A percentile compares a stretch with the other conserved stretches of the same genome.
phyloP scores from a whole-genome alignment of 2,888 invertebrate genomes.

The Spilosoma lubricipeda region DNA sequence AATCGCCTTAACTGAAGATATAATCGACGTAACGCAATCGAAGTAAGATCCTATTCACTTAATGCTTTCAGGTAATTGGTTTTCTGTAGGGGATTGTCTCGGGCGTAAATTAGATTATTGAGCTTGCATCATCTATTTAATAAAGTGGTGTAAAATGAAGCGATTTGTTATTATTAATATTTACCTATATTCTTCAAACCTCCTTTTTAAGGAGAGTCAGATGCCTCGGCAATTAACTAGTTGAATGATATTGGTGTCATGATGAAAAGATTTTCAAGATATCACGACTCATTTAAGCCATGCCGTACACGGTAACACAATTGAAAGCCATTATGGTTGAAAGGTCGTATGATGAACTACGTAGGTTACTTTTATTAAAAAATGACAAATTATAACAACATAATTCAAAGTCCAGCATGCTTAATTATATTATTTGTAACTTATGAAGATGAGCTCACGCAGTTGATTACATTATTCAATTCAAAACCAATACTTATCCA shows the following conservation, averaged over 20 bases:
- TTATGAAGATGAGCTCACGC: neutral
- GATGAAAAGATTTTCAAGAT: no score
- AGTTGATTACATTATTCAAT: neutral
- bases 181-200: no score
- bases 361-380: neutral
- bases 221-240: no score
- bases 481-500: neutral
- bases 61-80: neutral
- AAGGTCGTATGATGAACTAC: neutral
- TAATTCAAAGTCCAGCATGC: neutral
- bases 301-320: no score
- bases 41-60: neutral
- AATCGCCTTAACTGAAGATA: neutral
- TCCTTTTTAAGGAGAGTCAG: no score
- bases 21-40: slow-evolving; percentile 17
- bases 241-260: no score
- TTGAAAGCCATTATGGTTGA: neutral
- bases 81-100: no score
- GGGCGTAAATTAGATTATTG: no score
- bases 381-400: neutral
- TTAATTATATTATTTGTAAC: neutral
- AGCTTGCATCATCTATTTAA: no score
- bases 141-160: no score
- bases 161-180: no score
- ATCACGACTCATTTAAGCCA: no score